A percentile compares a stretch with the other conserved stretches of the same genome.
These are phyloP conservation scores for Papilio protenor DNA, from an alignment of 2,888 invertebrate genomes.

Conservation along the genomic window DNA sequence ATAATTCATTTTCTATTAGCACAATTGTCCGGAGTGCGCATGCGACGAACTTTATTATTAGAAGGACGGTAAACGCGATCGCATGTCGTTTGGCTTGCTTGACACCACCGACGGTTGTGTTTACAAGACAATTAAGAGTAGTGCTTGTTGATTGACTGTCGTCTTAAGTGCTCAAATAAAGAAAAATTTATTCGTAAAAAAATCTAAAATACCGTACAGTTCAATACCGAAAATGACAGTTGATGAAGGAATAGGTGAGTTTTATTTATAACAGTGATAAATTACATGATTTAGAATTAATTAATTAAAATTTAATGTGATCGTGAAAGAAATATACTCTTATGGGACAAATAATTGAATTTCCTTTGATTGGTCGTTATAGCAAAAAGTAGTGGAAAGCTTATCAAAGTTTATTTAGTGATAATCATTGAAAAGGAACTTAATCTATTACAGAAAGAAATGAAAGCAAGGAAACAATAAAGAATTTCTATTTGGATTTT, in stretches of 20 bases:
- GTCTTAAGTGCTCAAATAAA: conserved; percentile 44
- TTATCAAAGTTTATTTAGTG: neutral
- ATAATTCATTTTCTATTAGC: conserved; percentile 80
- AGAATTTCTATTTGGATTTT: conserved; percentile 57
- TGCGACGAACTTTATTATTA: conserved; percentile 76
- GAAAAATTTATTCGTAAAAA: conserved; percentile 28
- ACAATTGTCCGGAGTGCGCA: conserved; percentile 77
- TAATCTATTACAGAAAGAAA: conserved; percentile 60
- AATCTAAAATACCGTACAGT: neutral
- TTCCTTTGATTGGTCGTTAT: neutral
- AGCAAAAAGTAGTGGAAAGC: neutral
- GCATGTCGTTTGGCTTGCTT: conserved; percentile 60
- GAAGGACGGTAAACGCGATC: conserved; percentile 66
- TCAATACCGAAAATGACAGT: conserved; percentile 17
- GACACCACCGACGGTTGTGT: conserved; percentile 55
- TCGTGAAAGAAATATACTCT: neutral
- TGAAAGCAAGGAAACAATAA: conserved; percentile 52
- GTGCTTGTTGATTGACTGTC: conserved; percentile 25
- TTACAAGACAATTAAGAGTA: conserved; percentile 48
- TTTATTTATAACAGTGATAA: neutral
- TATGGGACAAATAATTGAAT: neutral
- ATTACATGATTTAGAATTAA: neutral
- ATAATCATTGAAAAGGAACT: conserved; percentile 12
- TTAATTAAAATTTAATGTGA: neutral
- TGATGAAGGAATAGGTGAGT: conserved; percentile 31